Percentiles rank a stretch among this genome's conserved stretches.
phyloP scores from a whole-genome alignment of 2,797 vertebrate species.

The Dromococcyx pavoninus region DNA sequence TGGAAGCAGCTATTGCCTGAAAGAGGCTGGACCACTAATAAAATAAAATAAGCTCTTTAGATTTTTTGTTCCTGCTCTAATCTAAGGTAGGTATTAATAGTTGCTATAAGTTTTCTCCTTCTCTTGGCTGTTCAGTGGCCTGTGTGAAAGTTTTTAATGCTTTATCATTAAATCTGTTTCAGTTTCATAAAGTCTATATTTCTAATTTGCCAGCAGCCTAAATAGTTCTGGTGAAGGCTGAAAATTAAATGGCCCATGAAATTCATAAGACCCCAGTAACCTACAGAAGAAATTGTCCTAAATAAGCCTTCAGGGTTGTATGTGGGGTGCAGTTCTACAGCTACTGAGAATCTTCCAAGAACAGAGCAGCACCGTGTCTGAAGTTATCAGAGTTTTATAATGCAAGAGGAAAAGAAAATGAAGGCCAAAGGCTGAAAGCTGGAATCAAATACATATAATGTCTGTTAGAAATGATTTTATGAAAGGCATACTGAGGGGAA shows the following conservation, averaged over 20 bases:
- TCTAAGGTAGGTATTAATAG: constrained; percentile 22
- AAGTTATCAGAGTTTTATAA: background rate
- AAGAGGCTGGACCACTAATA: background rate
- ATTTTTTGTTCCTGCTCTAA: background rate
- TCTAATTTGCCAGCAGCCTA: background rate
- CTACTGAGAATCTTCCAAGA: background rate
- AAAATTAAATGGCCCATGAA: background rate
- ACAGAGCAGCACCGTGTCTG: background rate
- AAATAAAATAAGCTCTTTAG: background rate
- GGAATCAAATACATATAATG: background rate
- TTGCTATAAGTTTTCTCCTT: background rate
- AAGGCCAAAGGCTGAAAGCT: background rate
- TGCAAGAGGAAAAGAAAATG: background rate
- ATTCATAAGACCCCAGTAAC: background rate
- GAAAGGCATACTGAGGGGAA: background rate
- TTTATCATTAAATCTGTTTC: background rate
- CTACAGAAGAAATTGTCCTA: background rate
- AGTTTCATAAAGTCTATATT: background rate
- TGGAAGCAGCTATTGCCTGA: background rate
- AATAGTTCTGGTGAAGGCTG: background rate
- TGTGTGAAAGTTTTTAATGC: background rate
- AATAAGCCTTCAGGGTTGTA: background rate
- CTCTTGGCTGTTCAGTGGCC: background rate
- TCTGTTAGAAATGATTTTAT: background rate
- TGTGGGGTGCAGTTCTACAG: background rate